Conservation (phyloP, 2,113 vertebrate species). For the Toxotes jaculatrix region DNA sequence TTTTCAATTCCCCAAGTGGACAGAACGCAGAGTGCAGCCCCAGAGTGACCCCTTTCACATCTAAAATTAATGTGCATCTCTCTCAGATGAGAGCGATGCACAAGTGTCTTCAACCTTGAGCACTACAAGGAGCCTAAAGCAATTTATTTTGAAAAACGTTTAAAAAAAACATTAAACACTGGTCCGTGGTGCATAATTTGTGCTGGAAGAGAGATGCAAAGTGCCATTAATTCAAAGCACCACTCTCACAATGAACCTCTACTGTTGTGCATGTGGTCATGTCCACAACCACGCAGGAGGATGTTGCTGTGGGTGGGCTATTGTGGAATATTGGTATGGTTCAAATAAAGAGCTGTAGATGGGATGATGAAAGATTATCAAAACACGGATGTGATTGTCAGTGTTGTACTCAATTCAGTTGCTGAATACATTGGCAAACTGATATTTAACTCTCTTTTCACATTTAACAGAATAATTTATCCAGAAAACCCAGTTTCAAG, state of each 20-base stretch:
- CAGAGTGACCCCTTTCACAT: conserved; percentile 21
- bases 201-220: neutral
- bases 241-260: neutral
- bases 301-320: conserved; percentile 3
- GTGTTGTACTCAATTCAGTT: neutral
- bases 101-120: conserved; percentile 18
- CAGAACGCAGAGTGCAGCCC: neutral
- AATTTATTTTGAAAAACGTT: neutral
- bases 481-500: neutral
- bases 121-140: neutral
- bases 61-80: conserved; percentile 23
- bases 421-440: neutral
- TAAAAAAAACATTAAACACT: neutral
- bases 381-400: neutral
- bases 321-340: neutral
- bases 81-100: conserved; percentile 37
- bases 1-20: neutral
- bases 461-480: neutral
- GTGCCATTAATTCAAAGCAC: neutral
- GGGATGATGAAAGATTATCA: conserved; percentile 8
- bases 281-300: neutral
- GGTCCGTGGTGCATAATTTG: neutral
- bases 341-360: conserved; percentile 1
- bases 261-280: conserved; percentile 1
- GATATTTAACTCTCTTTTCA: neutral